Evolutionary conservation across 92 coral and sea anemone species (phyloP).

Genomic region (Phymanthus crucifer): DNA sequence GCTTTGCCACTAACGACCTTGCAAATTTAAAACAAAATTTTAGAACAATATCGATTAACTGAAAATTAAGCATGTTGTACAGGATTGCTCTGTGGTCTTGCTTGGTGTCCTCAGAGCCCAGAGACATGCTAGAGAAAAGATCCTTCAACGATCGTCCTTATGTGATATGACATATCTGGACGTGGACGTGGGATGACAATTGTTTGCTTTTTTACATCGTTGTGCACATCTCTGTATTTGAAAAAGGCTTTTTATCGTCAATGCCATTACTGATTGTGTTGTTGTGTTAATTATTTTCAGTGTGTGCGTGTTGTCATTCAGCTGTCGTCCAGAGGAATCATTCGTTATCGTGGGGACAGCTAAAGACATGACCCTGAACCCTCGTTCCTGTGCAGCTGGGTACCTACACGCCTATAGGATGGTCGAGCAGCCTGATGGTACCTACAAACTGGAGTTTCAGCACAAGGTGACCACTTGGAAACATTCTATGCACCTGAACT

Average conservation of each 20-base stretch:
- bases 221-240: too few species aligned
- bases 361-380: conserved; percentile 90
- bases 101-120: conserved; percentile 37
- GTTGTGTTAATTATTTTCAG: conserved; percentile 31
- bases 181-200: conserved; percentile 20
- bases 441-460: conserved; percentile 83
- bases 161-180: conserved; percentile 5
- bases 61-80: conserved; percentile 9
- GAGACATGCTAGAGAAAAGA: conserved; percentile 29
- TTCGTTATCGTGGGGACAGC: conserved; percentile 94
- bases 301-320: conserved; percentile 87
- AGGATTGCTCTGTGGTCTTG: conserved; percentile 29
- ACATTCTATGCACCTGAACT: too few species aligned
- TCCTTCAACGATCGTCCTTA: conserved; percentile 41
- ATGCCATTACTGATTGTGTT: neutral
- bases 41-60: neutral
- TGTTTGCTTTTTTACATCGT: too few species aligned
- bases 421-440: conserved; percentile 75
- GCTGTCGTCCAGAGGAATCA: conserved; percentile 88
- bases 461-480: conserved; percentile 66
- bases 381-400: conserved; percentile 95
- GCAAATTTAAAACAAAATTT: too few species aligned
- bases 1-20: too few species aligned
- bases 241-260: neutral
- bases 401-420: conserved; percentile 77